Evolutionary conservation across 2,888 invertebrate genomes (phyloP), one percentile per base, ranked within the genome.

Genomic region (Stenchaetothrips biformis): DNA sequence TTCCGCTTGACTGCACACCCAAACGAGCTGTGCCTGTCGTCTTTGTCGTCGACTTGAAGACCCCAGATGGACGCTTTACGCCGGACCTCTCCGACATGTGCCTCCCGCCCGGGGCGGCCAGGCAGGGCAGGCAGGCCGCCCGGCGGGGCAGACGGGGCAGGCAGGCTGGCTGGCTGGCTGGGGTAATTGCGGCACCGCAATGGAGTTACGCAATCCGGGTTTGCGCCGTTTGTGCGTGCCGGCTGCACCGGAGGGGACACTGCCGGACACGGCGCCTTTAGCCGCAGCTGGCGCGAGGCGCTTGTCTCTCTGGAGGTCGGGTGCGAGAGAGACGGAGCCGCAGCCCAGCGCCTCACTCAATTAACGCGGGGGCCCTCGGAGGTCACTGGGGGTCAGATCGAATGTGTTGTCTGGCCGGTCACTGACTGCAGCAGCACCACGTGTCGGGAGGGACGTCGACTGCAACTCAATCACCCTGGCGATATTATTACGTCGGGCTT

Each of bases 241-340:
- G 67, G 7, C 25, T 74, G 67, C 21, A 21, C n/a, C 21, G 7
- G 67, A 21, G n/a, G 67, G 83, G 83, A 84, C 84, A 25, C 67
- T 21, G 67, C 67, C 7, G 67, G 21, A 18, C 67, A 74, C 25
- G 25, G 67, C 11, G 25, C 16, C 16, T 18, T 18, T 18, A 53
- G 53, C n/a, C 21, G 67, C 67, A 74, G n/a, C 67, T 25, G 59
- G 59, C 59, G 13, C 59, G 13, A 9, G 59, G 59, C 59, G 59
- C 11, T 9, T 6, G 59, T 37, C 59, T 6, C 18, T 59, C 18
- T 59, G 80, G n/a, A 81, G 78, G 80, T 80, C 78, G 79, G 79
- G 78, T 49, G 79, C 37, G 79, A 78, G 74, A 27, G 78, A 81
- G 81, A 80, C 79, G 47, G 80, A 81, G 78, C 80, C 78, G 80